These are phyloP conservation scores for Penaeus monodon DNA, from an alignment of 2,888 invertebrate genomes.

Conservation along the genomic window DNA sequence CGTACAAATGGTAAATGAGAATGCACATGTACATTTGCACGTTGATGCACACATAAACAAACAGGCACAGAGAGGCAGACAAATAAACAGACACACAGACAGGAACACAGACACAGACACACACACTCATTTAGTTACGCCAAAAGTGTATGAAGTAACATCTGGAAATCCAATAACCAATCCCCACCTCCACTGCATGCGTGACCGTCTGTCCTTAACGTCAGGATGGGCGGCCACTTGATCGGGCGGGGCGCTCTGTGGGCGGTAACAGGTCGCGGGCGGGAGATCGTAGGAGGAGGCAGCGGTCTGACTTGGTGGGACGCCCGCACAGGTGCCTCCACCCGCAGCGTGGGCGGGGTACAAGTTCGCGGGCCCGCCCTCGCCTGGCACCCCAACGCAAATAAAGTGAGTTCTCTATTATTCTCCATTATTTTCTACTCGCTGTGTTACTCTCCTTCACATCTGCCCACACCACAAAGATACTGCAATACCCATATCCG, in stretches of 20 bases:
- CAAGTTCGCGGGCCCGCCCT: conserved; percentile 48
- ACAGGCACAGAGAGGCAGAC: too few species aligned
- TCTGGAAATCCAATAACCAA: too few species aligned
- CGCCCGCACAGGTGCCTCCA: conserved; percentile 34
- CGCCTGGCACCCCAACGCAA: conserved; percentile 35
- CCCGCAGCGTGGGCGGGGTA: conserved; percentile 37
- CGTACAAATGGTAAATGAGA: too few species aligned
- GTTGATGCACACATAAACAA: too few species aligned
- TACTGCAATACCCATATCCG: too few species aligned
- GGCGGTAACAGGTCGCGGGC: conserved; percentile 51
- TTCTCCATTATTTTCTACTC: not conserved
- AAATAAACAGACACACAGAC: too few species aligned
- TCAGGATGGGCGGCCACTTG: conserved; percentile 23
- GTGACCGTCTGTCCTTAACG: not conserved
- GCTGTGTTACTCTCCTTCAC: too few species aligned
- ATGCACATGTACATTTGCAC: too few species aligned
- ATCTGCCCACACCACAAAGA: too few species aligned
- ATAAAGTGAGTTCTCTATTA: conserved; percentile 29
- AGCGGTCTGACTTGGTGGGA: conserved; percentile 54
- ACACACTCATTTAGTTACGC: too few species aligned
- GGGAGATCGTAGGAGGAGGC: conserved; percentile 45
- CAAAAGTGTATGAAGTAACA: too few species aligned
- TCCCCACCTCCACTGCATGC: not conserved
- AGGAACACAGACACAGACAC: too few species aligned
- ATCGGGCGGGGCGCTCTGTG: conserved; percentile 36